These are phyloP conservation scores for Hypomecis atomaria DNA, from an alignment of 2,888 invertebrate species.

Conservation along the genomic window DNA sequence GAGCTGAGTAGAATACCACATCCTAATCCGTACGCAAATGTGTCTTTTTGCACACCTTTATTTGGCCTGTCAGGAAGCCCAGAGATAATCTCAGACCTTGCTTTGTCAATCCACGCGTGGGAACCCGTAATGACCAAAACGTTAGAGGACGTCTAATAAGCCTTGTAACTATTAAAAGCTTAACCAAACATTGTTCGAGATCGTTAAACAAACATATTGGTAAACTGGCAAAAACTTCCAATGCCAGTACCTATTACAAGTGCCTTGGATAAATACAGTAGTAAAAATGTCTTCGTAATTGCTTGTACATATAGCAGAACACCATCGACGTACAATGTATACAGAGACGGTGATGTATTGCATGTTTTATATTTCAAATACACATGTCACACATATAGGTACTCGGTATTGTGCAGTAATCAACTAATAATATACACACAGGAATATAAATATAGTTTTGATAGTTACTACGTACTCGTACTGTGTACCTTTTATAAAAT, in stretches of 20 bases:
- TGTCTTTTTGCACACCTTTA: slow-evolving; percentile 18
- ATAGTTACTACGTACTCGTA: too few species aligned
- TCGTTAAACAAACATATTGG: slow-evolving; percentile 30
- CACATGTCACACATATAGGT: too few species aligned
- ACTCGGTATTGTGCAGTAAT: too few species aligned
- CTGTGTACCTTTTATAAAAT: too few species aligned
- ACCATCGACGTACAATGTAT: too few species aligned
- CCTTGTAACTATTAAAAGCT: slow-evolving; percentile 12
- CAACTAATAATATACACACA: too few species aligned
- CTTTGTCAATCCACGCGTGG: slow-evolving; percentile 26
- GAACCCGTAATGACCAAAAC: slow-evolving; percentile 35
- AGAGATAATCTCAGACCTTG: slow-evolving; percentile 27
- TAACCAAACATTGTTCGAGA: slow-evolving; percentile 19
- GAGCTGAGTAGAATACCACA: not conserved
- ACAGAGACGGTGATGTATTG: too few species aligned
- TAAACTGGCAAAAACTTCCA: slow-evolving; percentile 17
- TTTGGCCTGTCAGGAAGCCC: slow-evolving; percentile 26
- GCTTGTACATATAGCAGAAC: not conserved
- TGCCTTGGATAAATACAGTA: slow-evolving; percentile 1
- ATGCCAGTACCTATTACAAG: slow-evolving; percentile 7
- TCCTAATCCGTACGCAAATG: not conserved
- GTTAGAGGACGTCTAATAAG: slow-evolving; percentile 24
- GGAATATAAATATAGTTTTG: too few species aligned
- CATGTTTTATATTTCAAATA: too few species aligned
- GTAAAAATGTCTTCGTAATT: not conserved